Evolutionary conservation across 2,888 invertebrate species (phyloP).

Genomic region (Encarsia formosa): DNA sequence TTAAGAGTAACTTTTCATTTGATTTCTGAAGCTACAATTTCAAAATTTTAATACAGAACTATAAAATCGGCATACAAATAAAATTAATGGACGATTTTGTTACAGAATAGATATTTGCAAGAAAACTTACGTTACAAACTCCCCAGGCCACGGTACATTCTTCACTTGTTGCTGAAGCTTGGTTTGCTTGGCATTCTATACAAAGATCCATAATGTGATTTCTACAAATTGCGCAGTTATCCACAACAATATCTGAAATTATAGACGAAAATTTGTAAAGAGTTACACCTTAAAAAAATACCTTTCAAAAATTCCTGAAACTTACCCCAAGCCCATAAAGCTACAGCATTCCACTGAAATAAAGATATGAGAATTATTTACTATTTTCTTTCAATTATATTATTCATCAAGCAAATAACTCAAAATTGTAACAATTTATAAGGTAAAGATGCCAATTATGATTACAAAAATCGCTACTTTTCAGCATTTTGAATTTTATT

Average conservation of each 20-base stretch:
- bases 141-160: slow-evolving; percentile 99
- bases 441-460: too few relatives aligned
- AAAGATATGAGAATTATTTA: slow-evolving; percentile 28
- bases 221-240: slow-evolving; percentile 98
- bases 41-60: too few relatives aligned
- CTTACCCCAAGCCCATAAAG: slow-evolving; percentile 98
- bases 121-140: slow-evolving; percentile 83
- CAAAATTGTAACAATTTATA: too few relatives aligned
- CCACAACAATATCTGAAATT: slow-evolving; percentile 88
- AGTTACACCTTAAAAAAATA: background rate
- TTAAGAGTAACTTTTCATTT: too few relatives aligned
- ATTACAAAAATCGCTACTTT: too few relatives aligned
- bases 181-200: slow-evolving; percentile 98
- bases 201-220: slow-evolving; percentile 99
- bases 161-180: slow-evolving; percentile 96
- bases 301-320: slow-evolving; percentile 24
- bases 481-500: too few relatives aligned
- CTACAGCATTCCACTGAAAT: slow-evolving; percentile 97
- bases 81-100: too few relatives aligned
- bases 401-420: too few relatives aligned
- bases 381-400: too few relatives aligned
- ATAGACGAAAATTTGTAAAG: background rate
- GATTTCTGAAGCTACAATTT: too few relatives aligned
- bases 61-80: too few relatives aligned
- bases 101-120: too few relatives aligned